These are phyloP conservation scores for Xenus cinereus DNA, from an alignment of 2,113 vertebrate species.

Conservation along the genomic window DNA sequence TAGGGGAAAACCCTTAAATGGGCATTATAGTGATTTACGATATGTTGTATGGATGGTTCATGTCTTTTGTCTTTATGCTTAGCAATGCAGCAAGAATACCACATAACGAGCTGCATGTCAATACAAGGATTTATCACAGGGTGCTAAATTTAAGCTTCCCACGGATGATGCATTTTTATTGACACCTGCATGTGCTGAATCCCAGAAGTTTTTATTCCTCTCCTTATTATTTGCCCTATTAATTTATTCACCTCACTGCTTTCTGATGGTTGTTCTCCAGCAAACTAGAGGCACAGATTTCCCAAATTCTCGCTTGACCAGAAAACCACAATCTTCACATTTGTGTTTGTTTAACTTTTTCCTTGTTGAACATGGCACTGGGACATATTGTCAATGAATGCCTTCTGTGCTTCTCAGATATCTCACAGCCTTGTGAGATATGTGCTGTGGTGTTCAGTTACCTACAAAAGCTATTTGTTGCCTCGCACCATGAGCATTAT, in stretches of 20 bases:
- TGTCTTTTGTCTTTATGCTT: background rate
- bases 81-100: background rate
- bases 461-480: background rate
- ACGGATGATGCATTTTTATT: background rate
- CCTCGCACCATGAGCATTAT: background rate
- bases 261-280: background rate
- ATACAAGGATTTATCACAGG: background rate
- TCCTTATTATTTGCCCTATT: background rate
- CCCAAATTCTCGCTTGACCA: background rate
- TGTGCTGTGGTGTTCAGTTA: background rate
- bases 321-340: background rate
- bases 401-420: background rate
- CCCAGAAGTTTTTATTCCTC: background rate
- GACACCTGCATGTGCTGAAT: background rate
- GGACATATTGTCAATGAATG: background rate
- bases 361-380: background rate
- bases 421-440: background rate
- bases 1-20: background rate
- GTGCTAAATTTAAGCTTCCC: background rate
- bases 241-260: background rate
- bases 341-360: background rate
- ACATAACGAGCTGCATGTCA: background rate
- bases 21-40: background rate
- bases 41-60: background rate
- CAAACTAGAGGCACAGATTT: background rate